Base-by-base conservation (phyloP, 2,113 vertebrate species). In the Rhombomys opimus region DNA sequence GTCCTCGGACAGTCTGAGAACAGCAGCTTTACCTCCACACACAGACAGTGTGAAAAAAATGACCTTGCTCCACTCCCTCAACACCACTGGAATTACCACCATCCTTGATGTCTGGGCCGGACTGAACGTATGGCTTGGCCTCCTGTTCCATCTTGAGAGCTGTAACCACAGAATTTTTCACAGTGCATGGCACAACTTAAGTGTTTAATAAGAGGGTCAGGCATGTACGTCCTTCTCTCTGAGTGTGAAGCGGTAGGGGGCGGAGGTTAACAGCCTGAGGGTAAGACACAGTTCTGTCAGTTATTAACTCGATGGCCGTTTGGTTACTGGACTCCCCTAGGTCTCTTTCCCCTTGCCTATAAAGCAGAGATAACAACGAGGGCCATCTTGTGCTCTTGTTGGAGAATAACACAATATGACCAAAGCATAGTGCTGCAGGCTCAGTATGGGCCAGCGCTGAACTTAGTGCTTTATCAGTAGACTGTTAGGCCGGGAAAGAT, bases 261-360 rank as follows among this genome's bases (percentile, higher is more conserved):
- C 92, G 46, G 35, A 93, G 67, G 67, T 52, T 91, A 90, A 77
- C 41, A 95, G 23, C 73, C 46, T 11, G 6, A 3, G 35, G 35
- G 14, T 86, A 82, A 93, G 68, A 82, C n/a, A 93, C 15, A 50
- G 65, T 35, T 96, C 32, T 76, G 61, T 77, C 52, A 54, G 38
- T 89, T 95, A 78, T 52, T 89, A 78, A 89, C 82, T 72, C n/a
- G 70, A 35, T 90, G 72, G 76, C 59, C 30, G 67, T 32, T 82
- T 86, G 87, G 41, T 89, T 46, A 72, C 5, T 73, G 67, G 27
- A 41, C 57, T 87, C 94, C 35, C 70, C 85, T 27, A 80, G 67
- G 25, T 89, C 70, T 89, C 23, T 38, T 63, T 75, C 67, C 84
- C 32, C 67, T 94, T 52, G 46, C 25, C 67, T 81, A 14, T 38